Percentiles rank a stretch among this genome's conserved stretches.
Conservation (phyloP, 2,888 invertebrate genomes). For the Entomobrya proxima region DNA sequence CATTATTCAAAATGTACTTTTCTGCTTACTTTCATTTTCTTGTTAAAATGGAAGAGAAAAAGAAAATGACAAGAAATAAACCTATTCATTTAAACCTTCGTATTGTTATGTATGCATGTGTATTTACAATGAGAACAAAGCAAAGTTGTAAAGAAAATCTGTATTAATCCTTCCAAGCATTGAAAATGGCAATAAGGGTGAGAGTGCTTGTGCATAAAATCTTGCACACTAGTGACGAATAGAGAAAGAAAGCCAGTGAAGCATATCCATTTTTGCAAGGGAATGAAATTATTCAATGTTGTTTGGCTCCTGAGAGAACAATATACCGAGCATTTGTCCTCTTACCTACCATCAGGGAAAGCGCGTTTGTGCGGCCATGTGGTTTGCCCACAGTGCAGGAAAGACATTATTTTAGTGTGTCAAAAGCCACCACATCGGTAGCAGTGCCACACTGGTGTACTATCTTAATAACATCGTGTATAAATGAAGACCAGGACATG, state of each 20-base stretch:
- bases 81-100: conserved; percentile 9
- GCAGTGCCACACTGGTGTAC: neutral
- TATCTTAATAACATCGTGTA: neutral
- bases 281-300: neutral
- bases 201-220: conserved; percentile 3
- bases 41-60: conserved; percentile 24
- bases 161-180: conserved; percentile 4
- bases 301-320: conserved; percentile 4
- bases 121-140: neutral
- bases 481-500: neutral
- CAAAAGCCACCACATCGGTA: neutral
- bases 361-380: conserved; percentile 7
- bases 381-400: conserved; percentile 39
- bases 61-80: neutral
- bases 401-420: conserved; percentile 20
- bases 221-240: neutral
- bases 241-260: neutral
- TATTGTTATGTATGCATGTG: neutral
- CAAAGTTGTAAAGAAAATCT: neutral
- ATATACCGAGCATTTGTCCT: neutral
- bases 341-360: neutral
- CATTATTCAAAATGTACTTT: too few species aligned
- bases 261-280: neutral
- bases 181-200: conserved; percentile 5
- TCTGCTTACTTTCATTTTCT: conserved; percentile 15